Percentiles rank a stretch among this genome's conserved stretches.
phyloP scores from a whole-genome alignment of 2,113 vertebrate genomes.

The Oreotrochilus melanogaster region DNA sequence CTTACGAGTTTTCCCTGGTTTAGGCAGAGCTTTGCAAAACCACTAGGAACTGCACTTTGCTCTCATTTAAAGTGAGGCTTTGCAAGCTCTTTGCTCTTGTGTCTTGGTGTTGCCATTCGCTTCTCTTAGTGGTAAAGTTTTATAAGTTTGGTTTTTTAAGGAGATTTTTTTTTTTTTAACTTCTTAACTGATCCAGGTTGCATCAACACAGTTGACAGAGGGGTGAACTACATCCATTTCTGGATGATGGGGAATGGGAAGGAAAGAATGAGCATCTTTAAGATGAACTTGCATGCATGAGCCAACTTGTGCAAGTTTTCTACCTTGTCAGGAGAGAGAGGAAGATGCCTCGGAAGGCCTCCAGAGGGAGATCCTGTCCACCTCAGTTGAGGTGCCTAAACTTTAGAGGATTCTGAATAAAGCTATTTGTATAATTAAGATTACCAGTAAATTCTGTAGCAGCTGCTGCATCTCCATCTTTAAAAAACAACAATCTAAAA shows the following conservation, averaged over 20 bases:
- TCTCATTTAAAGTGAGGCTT: not conserved
- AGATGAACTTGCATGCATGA: not conserved
- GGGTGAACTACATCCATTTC: not conserved
- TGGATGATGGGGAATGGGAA: not conserved
- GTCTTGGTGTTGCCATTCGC: not conserved
- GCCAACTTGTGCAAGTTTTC: not conserved
- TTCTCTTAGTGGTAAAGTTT: not conserved
- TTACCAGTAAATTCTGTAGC: not conserved
- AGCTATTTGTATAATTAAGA: not conserved
- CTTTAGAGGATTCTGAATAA: not conserved
- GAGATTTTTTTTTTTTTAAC: not conserved
- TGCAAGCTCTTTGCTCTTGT: not conserved
- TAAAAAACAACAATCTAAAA: not conserved
- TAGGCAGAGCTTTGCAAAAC: not conserved
- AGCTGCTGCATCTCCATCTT: not conserved
- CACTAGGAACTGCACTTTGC: not conserved
- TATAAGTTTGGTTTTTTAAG: not conserved
- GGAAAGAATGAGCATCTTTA: not conserved
- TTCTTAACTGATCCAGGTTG: not conserved
- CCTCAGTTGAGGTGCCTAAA: not conserved
- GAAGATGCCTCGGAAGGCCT: conserved; percentile 55
- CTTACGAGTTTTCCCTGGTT: not conserved
- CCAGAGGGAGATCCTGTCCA: conserved; percentile 65
- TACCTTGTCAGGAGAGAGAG: not conserved
- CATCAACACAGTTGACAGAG: not conserved